Percentiles rank a stretch among this genome's conserved stretches.
These are phyloP conservation scores for Trichoplusia ni DNA, from an alignment of 1,140 invertebrate genomes.

Conservation along the genomic window DNA sequence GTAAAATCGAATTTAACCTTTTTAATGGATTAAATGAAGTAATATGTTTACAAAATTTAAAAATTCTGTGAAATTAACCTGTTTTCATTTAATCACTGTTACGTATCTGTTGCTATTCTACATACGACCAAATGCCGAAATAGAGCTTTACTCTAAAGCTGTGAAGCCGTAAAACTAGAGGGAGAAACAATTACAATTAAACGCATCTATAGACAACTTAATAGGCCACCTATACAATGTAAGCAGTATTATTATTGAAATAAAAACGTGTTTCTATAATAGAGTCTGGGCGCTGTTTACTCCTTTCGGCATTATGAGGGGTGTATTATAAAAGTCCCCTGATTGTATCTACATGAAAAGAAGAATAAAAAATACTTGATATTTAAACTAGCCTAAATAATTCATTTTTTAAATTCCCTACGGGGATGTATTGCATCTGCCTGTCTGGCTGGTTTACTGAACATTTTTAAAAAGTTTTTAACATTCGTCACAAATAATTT, in stretches of 20 bases:
- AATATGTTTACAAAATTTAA: no score
- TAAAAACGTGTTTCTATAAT: conserved; percentile 2
- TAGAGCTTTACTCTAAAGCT: no score
- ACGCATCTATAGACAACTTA: background rate
- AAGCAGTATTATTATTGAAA: background rate
- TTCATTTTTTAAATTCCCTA: background rate
- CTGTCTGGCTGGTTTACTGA: background rate
- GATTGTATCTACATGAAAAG: conserved; percentile 17
- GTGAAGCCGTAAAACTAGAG: no score
- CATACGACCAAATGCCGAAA: no score
- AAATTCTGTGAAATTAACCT: no score
- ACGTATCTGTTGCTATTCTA: no score
- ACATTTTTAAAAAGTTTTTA: no score
- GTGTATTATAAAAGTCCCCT: conserved; percentile 6
- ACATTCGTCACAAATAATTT: no score
- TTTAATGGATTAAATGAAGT: no score
- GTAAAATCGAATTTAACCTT: no score
- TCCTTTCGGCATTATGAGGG: background rate
- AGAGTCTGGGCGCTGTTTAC: background rate
- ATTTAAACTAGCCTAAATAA: background rate
- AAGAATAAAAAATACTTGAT: background rate
- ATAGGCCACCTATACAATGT: background rate
- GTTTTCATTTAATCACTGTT: no score
- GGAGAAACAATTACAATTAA: background rate
- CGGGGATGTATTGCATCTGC: background rate